Conservation (phyloP, 1,140 invertebrate genomes). For the Lordiphosa collinella region DNA sequence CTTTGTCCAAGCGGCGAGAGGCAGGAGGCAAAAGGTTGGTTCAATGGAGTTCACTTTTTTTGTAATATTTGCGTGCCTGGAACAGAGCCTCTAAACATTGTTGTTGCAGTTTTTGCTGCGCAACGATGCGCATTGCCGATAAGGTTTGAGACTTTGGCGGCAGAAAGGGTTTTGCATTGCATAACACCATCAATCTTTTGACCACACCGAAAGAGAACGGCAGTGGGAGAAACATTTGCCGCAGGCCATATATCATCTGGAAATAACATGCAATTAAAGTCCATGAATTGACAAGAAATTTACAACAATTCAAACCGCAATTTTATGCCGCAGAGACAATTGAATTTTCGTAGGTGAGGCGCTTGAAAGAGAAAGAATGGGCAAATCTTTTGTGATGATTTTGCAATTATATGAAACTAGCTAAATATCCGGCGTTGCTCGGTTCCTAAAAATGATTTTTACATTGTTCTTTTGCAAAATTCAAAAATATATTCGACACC, state of each 20-base stretch:
- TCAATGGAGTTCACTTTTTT: slow-evolving; percentile 50
- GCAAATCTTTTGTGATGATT: slow-evolving; percentile 39
- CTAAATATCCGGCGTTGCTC: too few species aligned
- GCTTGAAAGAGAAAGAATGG: slow-evolving; percentile 5
- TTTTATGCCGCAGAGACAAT: slow-evolving; percentile 40
- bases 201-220: slow-evolving; percentile 45
- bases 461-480: too few species aligned
- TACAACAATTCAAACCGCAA: slow-evolving; percentile 36
- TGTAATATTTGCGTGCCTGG: slow-evolving; percentile 67
- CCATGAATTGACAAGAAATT: slow-evolving; percentile 72
- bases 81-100: slow-evolving; percentile 29
- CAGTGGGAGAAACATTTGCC: slow-evolving; percentile 32
- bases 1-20: slow-evolving; percentile 23
- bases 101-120: slow-evolving; percentile 17
- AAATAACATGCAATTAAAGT: slow-evolving; percentile 62
- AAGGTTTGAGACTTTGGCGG: slow-evolving; percentile 26
- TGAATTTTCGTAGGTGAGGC: slow-evolving; percentile 1
- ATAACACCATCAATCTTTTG: slow-evolving; percentile 68
- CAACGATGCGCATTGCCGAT: slow-evolving; percentile 60
- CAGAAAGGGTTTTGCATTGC: slow-evolving; percentile 48
- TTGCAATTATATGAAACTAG: background rate
- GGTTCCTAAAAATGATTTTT: background rate
- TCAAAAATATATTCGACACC: too few species aligned
- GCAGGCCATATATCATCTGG: slow-evolving; percentile 66
- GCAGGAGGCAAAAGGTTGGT: slow-evolving; percentile 9